Evolutionary conservation across 2,797 vertebrate species (phyloP), one percentile per base, ranked within the genome.

Genomic region (Myripristis jacobus): DNA sequence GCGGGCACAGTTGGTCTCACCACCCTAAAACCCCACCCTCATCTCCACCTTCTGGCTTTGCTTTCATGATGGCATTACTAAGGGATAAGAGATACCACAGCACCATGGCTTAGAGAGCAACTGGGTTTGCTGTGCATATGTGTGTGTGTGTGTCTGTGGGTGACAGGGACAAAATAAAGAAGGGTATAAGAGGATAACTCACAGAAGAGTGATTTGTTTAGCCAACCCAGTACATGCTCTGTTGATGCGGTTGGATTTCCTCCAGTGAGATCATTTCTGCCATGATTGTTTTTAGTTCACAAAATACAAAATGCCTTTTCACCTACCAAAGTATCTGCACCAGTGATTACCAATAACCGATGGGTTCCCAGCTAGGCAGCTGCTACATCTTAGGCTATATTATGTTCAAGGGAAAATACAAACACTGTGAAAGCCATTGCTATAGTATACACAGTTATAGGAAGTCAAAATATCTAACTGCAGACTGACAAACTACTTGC

Each of bases 1-100:
- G 79, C 16, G 0, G 76, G 54, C 41, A 16, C 58, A 51, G 54
- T 69, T 54, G 53, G 53, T 87, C 83, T 83, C 69, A 47, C 84
- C 87, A 88, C 72, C 15, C 19, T 15, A 15, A 70, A 64, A 27
- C 84, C 59, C 78, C 69, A 9, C 80, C 72, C 68, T 16, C 29
- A 38, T 71, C 74, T 77, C 77, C 62, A 63, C 68, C 75, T 72
- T 61, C 36, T 36, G 72, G 68, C 46, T 61, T 47, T 29, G 24
- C 48, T 76, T 75, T 36, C 16, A 73, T 43, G 57, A 68, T 78
- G 74, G 69, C 70, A 56, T 67, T 72, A 56, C 48, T 29, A 12
- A 48, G 54, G 48, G 78, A 73, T 81, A 66, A 77, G n/a, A 56
- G 55, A 53, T 52, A 55, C 24, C 61, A 71, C 34, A 6, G 41